These are phyloP conservation scores for Danio tinwini DNA, from an alignment of 2,797 vertebrate species.

Conservation along the genomic window DNA sequence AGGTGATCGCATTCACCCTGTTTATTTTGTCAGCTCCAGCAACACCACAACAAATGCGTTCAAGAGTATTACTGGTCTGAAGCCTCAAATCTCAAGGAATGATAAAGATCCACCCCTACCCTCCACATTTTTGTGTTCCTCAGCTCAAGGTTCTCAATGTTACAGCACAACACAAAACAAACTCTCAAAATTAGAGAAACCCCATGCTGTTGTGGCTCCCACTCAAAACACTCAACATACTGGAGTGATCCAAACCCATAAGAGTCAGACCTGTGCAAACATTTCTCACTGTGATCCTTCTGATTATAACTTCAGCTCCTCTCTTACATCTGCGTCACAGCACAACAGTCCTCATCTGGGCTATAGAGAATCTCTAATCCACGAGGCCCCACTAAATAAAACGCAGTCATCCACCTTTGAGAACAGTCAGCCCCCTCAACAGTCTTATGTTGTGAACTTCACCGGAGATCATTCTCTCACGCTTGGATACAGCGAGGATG, in stretches of 20 bases:
- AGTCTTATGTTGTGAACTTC: conserved; percentile 82
- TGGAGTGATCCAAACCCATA: conserved; percentile 60
- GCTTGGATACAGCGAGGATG: conserved; percentile 78
- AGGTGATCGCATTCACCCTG: conserved; percentile 63
- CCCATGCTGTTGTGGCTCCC: conserved; percentile 58
- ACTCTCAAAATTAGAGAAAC: conserved; percentile 67
- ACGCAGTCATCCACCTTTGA: conserved; percentile 70
- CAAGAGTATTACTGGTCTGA: conserved; percentile 68
- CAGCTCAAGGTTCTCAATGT: conserved; percentile 66
- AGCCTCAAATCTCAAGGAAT: conserved; percentile 64
- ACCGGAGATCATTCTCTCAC: conserved; percentile 83
- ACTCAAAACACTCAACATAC: conserved; percentile 58
- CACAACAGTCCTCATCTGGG: conserved; percentile 73
- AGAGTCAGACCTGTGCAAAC: conserved; percentile 70
- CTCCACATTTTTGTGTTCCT: conserved; percentile 61
- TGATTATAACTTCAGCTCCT: conserved; percentile 73
- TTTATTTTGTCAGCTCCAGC: conserved; percentile 67
- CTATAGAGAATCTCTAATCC: conserved; percentile 68
- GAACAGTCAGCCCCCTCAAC: conserved; percentile 73
- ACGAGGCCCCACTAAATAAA: conserved; percentile 72
- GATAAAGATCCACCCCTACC: conserved; percentile 40
- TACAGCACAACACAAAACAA: conserved; percentile 69
- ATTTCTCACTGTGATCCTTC: conserved; percentile 75
- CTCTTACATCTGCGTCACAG: conserved; percentile 73
- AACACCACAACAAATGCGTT: conserved; percentile 63